Evolutionary conservation across 2,113 vertebrate species (phyloP), one percentile per base, ranked within the genome.

Genomic region (Heterocephalus glaber): DNA sequence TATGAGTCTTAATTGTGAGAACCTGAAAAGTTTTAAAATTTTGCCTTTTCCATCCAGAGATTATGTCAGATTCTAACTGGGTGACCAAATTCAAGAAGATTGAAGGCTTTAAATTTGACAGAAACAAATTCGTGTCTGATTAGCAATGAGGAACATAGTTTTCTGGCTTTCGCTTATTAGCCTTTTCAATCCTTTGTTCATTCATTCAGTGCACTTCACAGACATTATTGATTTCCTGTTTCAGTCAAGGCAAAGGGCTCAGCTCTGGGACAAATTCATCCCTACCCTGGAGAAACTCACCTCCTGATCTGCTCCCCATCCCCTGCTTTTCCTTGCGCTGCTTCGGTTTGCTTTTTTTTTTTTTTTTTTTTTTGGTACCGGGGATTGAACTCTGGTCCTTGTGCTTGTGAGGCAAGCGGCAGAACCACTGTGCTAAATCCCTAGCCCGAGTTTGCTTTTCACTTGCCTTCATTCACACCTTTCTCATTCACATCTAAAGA

Each of bases 41-140:
- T 79, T 28, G 38, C 35, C 82, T 66, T 94, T 85, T 58, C 54
- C 20, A 54, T 30, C 82, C 89, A 74, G 60, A 79, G 47, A 19
- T 63, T 52, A 24, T 17, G 33, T 70, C 20, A 28, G 28, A 63
- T 66, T 94, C 72, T 74, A 60, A 86, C 8, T 11, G 49, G 33
- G 35, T 24, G 22, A 60, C 88, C 44, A 89, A 41, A 68, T 63
- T 94, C 86, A 80, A 56, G 61, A 95, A 56, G 54, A 81, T 47
- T 89, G 81, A 58, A 72, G 83, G 41, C 26, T 87, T 96, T 77
- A 77, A 94, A 81, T 89, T 70, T 1, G 44, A 95, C 20, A 63
- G 49, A 70, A 87, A 81, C 56, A 44, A 74, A 96, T 90, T 17
- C 2, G 0, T 38, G 33, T 38, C 52, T 47, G 70, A 33, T 85